A percentile compares a stretch with the other conserved stretches of the same genome.
Evolutionary conservation across 92 coral and sea anemone genomes (phyloP).

Genomic region (Epizoanthus rinbou): DNA sequence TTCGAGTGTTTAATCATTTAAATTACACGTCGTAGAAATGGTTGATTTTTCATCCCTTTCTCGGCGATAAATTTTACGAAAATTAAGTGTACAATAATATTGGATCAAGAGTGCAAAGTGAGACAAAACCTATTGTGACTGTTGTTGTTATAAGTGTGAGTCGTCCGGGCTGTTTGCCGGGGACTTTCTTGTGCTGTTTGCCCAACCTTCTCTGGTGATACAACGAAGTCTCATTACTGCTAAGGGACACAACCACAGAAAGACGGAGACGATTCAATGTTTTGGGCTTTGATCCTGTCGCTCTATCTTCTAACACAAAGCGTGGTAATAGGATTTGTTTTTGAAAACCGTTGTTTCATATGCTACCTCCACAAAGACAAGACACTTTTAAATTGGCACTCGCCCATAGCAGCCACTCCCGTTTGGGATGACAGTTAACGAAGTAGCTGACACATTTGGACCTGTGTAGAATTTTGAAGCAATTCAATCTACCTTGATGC

Average conservation of each 20-base stretch:
- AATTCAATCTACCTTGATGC: not conserved
- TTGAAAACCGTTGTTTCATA: not conserved
- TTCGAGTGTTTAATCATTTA: slow-evolving; percentile 82
- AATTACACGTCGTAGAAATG: slow-evolving; percentile 72
- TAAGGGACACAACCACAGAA: slow-evolving; percentile 7
- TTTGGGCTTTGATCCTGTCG: slow-evolving; percentile 39
- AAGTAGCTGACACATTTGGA: not conserved
- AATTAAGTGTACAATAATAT: slow-evolving; percentile 5
- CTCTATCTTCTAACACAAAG: slow-evolving; percentile 24
- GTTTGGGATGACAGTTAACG: slow-evolving; percentile 3
- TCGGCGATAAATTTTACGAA: slow-evolving; percentile 16
- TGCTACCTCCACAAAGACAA: not conserved
- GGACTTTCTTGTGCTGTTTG: slow-evolving; percentile 1
- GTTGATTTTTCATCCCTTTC: slow-evolving; percentile 39
- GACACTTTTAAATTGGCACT: not conserved
- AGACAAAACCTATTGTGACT: not conserved
- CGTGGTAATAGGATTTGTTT: slow-evolving; percentile 25
- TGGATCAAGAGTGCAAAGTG: slow-evolving; percentile 27
- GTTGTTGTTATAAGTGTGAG: slow-evolving; percentile 1
- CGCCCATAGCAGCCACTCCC: not conserved
- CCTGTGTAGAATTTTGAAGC: not conserved
- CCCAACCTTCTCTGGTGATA: slow-evolving; percentile 22
- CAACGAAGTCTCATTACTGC: not conserved
- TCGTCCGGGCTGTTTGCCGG: not conserved
- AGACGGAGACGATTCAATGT: slow-evolving; percentile 28